phyloP scores from a whole-genome alignment of 2,113 vertebrate genomes.

The Ageneiosus marmoratus region DNA sequence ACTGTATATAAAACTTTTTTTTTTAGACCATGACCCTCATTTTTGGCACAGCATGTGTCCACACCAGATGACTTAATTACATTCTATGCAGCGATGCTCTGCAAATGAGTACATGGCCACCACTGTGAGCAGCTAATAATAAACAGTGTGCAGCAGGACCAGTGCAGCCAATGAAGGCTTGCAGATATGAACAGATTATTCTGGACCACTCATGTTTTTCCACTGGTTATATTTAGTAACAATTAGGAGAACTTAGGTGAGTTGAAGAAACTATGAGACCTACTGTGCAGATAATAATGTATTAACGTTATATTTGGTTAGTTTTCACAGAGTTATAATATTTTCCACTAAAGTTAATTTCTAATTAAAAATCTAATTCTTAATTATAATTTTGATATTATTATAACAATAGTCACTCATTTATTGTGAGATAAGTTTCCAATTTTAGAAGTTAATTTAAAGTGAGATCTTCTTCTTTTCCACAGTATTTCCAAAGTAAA shows the following conservation, averaged over 20 bases:
- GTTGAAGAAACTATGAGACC: slow-evolving; percentile 6
- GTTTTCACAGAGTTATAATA: neutral
- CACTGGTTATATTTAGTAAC: slow-evolving; percentile 19
- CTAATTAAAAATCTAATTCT: neutral
- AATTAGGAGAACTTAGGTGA: neutral
- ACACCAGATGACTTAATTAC: slow-evolving; percentile 54
- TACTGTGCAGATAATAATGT: neutral
- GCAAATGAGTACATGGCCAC: slow-evolving; percentile 47
- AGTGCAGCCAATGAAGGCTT: slow-evolving; percentile 18
- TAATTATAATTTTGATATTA: neutral
- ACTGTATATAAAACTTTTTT: neutral
- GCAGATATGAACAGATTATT: slow-evolving; percentile 28
- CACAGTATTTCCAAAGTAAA: neutral
- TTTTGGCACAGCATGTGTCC: slow-evolving; percentile 46
- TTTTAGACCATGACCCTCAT: neutral
- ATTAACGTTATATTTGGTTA: neutral
- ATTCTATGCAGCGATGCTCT: slow-evolving; percentile 37
- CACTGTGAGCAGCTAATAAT: slow-evolving; percentile 48
- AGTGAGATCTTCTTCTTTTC: neutral
- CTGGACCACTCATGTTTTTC: slow-evolving; percentile 25
- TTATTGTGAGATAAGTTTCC: neutral
- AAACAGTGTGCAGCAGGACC: slow-evolving; percentile 39
- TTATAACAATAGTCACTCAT: neutral
- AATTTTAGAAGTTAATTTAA: neutral
- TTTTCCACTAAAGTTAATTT: neutral